Percentiles rank a stretch among this genome's conserved stretches.
Evolutionary conservation across 2,888 invertebrate genomes (phyloP).

Genomic region (Metellina segmentata): DNA sequence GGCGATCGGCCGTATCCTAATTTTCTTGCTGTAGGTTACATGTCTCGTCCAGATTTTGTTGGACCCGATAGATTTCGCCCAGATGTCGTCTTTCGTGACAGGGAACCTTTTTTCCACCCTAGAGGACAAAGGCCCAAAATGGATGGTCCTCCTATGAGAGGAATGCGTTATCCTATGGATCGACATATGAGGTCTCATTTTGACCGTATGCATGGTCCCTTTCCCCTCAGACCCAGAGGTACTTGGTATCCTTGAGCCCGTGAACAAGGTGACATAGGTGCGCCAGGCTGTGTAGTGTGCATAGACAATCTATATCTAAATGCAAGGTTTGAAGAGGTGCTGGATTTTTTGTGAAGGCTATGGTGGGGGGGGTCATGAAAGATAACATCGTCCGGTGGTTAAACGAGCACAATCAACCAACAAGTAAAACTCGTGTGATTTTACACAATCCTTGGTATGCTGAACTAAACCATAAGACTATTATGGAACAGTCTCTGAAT

Average conservation of each 20-base stretch:
- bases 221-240: slow-evolving; percentile 18
- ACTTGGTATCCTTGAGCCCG: slow-evolving; percentile 22
- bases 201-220: slow-evolving; percentile 56
- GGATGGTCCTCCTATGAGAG: slow-evolving; percentile 20
- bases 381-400: slow-evolving; percentile 90
- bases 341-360: slow-evolving; percentile 92
- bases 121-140: slow-evolving; percentile 22
- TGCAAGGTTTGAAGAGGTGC: slow-evolving; percentile 92
- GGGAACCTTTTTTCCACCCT: background rate
- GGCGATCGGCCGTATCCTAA: background rate
- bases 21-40: background rate
- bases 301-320: slow-evolving; percentile 95
- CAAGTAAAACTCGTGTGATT: slow-evolving; percentile 94
- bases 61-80: slow-evolving; percentile 2
- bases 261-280: slow-evolving; percentile 78
- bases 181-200: slow-evolving; percentile 38
- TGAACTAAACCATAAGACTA: slow-evolving; percentile 80
- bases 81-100: background rate
- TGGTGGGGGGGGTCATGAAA: slow-evolving; percentile 87
- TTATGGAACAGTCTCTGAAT: slow-evolving; percentile 78
- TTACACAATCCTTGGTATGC: slow-evolving; percentile 91
- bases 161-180: no score
- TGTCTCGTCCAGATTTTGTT: no score
- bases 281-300: slow-evolving; percentile 90
- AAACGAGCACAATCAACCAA: slow-evolving; percentile 92